phyloP scores from a whole-genome alignment of 2,888 invertebrate genomes.

The Trypoxylon attenuatum region DNA sequence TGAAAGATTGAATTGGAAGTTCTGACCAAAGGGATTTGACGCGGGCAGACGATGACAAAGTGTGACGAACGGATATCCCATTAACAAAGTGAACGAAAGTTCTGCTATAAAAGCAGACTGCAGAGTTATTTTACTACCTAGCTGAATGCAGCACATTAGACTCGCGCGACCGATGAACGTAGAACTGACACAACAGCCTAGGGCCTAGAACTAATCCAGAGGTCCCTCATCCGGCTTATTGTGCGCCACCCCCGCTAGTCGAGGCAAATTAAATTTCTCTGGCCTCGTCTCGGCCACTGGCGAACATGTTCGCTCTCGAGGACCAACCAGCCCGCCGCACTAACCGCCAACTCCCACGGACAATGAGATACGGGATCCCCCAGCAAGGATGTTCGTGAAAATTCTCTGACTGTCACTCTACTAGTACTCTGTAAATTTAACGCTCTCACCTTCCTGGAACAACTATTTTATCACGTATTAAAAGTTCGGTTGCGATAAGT shows the following conservation, averaged over 20 bases:
- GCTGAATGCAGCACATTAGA: too few relatives aligned
- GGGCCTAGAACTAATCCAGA: constrained; percentile 38
- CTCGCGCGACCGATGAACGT: constrained; percentile 1
- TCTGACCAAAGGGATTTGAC: too few relatives aligned
- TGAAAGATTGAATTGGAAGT: too few relatives aligned
- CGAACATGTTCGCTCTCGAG: constrained; percentile 23
- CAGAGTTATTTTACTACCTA: too few relatives aligned
- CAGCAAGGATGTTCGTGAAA: not conserved
- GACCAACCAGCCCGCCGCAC: constrained; percentile 1
- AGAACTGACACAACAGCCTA: constrained; percentile 18
- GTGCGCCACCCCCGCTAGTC: constrained; percentile 38
- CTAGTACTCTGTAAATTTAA: too few relatives aligned
- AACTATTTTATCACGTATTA: too few relatives aligned
- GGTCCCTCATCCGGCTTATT: constrained; percentile 51
- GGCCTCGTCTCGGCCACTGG: constrained; percentile 7
- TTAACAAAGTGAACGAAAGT: too few relatives aligned
- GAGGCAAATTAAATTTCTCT: constrained; percentile 57
- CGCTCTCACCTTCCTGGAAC: too few relatives aligned
- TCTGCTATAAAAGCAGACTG: too few relatives aligned
- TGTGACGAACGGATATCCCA: too few relatives aligned
- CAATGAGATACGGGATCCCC: constrained; percentile 2
- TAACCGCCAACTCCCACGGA: constrained; percentile 10
- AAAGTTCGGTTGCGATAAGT: too few relatives aligned
- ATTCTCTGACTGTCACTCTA: not conserved
- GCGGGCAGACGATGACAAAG: too few relatives aligned